Conservation (phyloP, 1,140 invertebrate genomes). For the Thaumatotibia leucotreta region DNA sequence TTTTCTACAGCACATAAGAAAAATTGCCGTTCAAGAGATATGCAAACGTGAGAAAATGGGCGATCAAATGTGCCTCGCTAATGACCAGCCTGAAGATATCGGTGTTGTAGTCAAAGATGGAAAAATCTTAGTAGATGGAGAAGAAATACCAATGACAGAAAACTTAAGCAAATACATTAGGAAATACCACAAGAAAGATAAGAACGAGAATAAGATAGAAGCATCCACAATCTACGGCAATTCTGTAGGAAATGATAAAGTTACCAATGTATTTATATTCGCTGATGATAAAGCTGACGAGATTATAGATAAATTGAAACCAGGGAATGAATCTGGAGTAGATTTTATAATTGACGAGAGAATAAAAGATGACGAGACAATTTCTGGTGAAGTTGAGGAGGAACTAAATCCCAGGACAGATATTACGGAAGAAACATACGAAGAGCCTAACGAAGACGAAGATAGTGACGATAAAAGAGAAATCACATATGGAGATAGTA, state of each 20-base stretch:
- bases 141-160: conserved; percentile 1
- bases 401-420: not conserved
- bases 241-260: conserved; percentile 32
- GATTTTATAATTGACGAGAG: not conserved
- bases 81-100: not conserved
- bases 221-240: conserved; percentile 37
- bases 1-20: not conserved
- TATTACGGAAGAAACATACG: not conserved
- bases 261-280: conserved; percentile 47
- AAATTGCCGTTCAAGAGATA: not conserved
- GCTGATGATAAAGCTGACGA: conserved; percentile 20
- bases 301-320: not conserved
- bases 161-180: not conserved
- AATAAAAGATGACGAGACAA: not conserved
- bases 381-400: not conserved
- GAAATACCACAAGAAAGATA: not conserved
- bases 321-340: not conserved
- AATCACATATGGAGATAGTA: too few species aligned
- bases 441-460: not conserved
- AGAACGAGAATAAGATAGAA: not conserved
- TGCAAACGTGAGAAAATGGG: not conserved
- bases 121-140: not conserved
- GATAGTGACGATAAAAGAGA: not conserved
- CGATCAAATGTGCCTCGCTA: not conserved
- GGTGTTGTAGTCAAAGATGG: not conserved